A percentile compares a stretch with the other conserved stretches of the same genome.
Conservation (phyloP, 1,140 invertebrate genomes). For the Ceratosolen fusciceps region DNA sequence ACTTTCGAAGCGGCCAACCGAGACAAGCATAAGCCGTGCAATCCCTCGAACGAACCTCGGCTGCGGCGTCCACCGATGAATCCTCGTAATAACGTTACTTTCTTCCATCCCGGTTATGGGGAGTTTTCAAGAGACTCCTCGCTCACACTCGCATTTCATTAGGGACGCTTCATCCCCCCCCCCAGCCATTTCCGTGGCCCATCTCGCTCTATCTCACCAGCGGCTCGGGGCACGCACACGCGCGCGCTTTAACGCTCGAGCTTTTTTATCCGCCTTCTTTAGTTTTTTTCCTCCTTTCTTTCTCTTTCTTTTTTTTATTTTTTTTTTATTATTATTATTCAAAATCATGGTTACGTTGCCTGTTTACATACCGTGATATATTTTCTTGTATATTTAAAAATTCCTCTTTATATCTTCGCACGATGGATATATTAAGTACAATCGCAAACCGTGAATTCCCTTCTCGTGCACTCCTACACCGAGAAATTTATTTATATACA, state of each 20-base stretch:
- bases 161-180: background rate
- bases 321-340: too few relatives aligned
- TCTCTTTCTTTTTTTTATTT: too few relatives aligned
- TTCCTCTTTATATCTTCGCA: too few relatives aligned
- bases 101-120: constrained; percentile 6
- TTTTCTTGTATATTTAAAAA: too few relatives aligned
- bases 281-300: too few relatives aligned
- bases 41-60: background rate
- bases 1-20: background rate
- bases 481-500: too few relatives aligned
- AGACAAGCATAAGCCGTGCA: background rate
- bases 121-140: background rate
- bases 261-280: background rate
- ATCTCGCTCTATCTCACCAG: too few relatives aligned
- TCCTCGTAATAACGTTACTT: constrained; percentile 28
- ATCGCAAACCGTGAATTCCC: too few relatives aligned
- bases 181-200: background rate
- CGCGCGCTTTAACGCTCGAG: background rate
- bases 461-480: too few relatives aligned
- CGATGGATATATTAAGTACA: too few relatives aligned
- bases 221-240: background rate
- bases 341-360: too few relatives aligned
- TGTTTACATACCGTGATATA: too few relatives aligned
- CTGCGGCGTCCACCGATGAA: background rate
- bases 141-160: background rate